Percentiles rank a stretch among this genome's conserved stretches.
Evolutionary conservation across 2,888 invertebrate genomes (phyloP).

Genomic region (Acronicta alni): DNA sequence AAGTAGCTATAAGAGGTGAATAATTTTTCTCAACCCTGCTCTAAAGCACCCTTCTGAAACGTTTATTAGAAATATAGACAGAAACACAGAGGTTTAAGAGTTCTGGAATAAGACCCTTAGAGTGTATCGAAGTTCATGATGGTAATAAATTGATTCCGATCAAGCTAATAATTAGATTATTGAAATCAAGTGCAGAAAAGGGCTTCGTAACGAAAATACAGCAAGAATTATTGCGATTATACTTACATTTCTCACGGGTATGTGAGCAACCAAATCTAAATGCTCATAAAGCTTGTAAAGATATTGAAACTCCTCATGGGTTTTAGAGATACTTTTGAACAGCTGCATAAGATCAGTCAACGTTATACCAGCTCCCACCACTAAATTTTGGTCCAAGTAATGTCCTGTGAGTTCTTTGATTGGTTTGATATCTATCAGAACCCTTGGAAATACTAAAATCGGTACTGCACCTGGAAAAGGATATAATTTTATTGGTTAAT

Average conservation of each 20-base stretch:
- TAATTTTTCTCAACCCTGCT: too few species aligned
- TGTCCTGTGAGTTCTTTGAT: conserved; percentile 88
- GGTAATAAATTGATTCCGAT: too few species aligned
- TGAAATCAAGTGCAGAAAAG: too few species aligned
- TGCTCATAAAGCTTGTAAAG: conserved; percentile 90
- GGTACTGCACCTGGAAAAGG: conserved; percentile 79
- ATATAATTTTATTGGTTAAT: background rate
- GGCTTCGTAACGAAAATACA: too few species aligned
- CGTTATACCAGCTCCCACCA: conserved; percentile 90
- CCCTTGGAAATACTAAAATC: conserved; percentile 77
- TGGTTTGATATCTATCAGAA: conserved; percentile 91
- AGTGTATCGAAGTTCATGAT: too few species aligned
- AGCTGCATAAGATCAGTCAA: conserved; percentile 88
- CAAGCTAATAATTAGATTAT: too few species aligned
- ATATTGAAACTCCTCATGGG: conserved; percentile 87
- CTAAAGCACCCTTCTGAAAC: too few species aligned
- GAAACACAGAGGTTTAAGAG: too few species aligned
- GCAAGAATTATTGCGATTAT: too few species aligned
- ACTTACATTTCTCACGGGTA: conserved; percentile 93
- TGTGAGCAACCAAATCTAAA: conserved; percentile 92
- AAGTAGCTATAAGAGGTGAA: too few species aligned
- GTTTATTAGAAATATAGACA: too few species aligned
- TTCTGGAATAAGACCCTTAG: too few species aligned
- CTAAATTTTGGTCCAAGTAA: conserved; percentile 79
- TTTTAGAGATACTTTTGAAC: conserved; percentile 73